Evolutionary conservation across 2,113 vertebrate genomes (phyloP), one percentile per base, ranked within the genome.

Genomic region (Ceyx cyanopectus): DNA sequence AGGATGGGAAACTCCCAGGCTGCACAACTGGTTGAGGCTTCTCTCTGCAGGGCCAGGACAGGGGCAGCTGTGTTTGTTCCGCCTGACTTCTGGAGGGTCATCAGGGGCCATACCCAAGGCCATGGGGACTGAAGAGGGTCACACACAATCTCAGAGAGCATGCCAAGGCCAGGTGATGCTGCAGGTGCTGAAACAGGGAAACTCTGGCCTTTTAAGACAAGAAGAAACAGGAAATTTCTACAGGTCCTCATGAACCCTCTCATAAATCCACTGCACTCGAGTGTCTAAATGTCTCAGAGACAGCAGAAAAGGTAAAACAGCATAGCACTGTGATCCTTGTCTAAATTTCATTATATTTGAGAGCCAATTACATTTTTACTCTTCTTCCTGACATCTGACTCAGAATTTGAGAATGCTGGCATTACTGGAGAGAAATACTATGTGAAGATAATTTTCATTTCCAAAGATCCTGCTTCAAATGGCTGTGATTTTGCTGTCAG

Each of bases 401-500:
- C 61, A 75, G 77, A 83, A 61, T 75, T 75, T 50, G 66, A 84
- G 73, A 68, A 57, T 53, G 57, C 80, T 81, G 77, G 50, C 53
- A 37, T 87, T 76, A 75, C 83, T 50, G 65, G 69, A 62, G 50
- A 94, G 90, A 88, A 92, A 68, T 84, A 67, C 2, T 45, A 90
- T 17, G 48, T 53, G 85, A 84, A 73, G 85, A 95, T 84, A 77
- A 93, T 95, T 88, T 83, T 56, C 72, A 61, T 69, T 90, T 75
- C 77, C 77, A 72, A 58, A 93, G 17, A 72, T 53, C 61, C 54
- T 61, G 23, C 62, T 88, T 90, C 45, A 37, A 92, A 92, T 68
- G 88, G 85, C 61, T 83, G 54, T 54, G 60, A 91, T 82, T 96
- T 92, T 54, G 62, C 93, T 89, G 89, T 87, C 84, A 93, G 80